Percentiles rank a stretch among this genome's conserved stretches.
phyloP scores from a whole-genome alignment of 2,113 vertebrate species.

The Pao palembangensis region DNA sequence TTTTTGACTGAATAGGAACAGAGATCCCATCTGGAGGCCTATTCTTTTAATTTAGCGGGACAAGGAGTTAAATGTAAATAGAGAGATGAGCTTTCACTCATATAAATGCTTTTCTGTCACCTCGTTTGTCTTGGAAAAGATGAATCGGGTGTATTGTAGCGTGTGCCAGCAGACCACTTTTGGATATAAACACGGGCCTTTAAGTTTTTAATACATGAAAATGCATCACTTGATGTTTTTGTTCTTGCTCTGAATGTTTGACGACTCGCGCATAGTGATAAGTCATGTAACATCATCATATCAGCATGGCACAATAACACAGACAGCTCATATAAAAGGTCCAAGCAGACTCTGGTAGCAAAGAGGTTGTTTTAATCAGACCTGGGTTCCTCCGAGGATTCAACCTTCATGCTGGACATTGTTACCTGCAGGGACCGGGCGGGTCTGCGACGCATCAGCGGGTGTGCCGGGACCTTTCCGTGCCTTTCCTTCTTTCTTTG shows the following conservation, averaged over 20 bases:
- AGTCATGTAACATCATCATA: background rate
- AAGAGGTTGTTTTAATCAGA: constrained; percentile 38
- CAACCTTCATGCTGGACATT: constrained; percentile 3
- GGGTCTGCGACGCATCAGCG: constrained; percentile 17
- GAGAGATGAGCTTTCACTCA: constrained; percentile 46
- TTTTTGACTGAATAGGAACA: constrained; percentile 31
- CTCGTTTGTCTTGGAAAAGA: constrained; percentile 45
- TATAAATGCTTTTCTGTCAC: constrained; percentile 43
- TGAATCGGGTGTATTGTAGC: constrained; percentile 19
- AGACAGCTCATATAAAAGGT: background rate
- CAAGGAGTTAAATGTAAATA: constrained; percentile 39
- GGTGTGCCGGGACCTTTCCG: constrained; percentile 27
- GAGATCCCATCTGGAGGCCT: constrained; percentile 31
- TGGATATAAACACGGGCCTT: constrained; percentile 33
- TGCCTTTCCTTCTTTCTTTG: constrained; percentile 52
- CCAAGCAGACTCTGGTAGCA: constrained; percentile 2
- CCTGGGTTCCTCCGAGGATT: background rate
- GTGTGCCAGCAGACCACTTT: constrained; percentile 53
- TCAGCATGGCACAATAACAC: background rate
- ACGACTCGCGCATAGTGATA: too few relatives aligned
- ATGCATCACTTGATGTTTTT: constrained; percentile 2
- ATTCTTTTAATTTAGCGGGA: constrained; percentile 48
- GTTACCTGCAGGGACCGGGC: constrained; percentile 33
- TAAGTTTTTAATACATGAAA: constrained; percentile 19
- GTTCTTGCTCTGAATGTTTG: background rate